Evolutionary conservation across 2,113 vertebrate genomes (phyloP).

Genomic region (Pluvianellus socialis): DNA sequence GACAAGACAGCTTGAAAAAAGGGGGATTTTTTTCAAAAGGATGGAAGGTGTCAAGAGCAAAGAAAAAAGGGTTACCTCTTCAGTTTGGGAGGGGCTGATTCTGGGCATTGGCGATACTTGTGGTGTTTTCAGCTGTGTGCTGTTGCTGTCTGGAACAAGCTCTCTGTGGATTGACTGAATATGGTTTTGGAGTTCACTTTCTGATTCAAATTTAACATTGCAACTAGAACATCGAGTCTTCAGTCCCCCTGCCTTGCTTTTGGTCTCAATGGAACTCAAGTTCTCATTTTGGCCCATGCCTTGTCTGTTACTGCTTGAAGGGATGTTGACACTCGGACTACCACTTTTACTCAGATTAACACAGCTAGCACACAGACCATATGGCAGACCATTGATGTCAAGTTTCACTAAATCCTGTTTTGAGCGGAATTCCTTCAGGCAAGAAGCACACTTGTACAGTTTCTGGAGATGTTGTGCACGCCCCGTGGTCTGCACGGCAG

Average conservation of each 20-base stretch:
- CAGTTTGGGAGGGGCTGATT: slow-evolving; percentile 94
- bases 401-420: slow-evolving; percentile 96
- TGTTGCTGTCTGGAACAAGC: slow-evolving; percentile 86
- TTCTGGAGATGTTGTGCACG: slow-evolving; percentile 83
- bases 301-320: slow-evolving; percentile 79
- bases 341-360: slow-evolving; percentile 92
- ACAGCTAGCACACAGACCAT: slow-evolving; percentile 92
- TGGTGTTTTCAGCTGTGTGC: slow-evolving; percentile 88
- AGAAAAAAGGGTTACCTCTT: slow-evolving; percentile 88
- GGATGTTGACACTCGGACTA: slow-evolving; percentile 87
- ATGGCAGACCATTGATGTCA: slow-evolving; percentile 96
- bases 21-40: slow-evolving; percentile 21
- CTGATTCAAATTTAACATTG: slow-evolving; percentile 98
- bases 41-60: slow-evolving; percentile 58
- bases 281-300: slow-evolving; percentile 84
- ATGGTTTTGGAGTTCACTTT: slow-evolving; percentile 94
- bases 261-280: slow-evolving; percentile 86
- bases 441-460: slow-evolving; percentile 95
- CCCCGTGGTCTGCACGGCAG: slow-evolving; percentile 71
- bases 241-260: slow-evolving; percentile 86
- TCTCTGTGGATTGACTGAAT: slow-evolving; percentile 92
- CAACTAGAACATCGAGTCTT: slow-evolving; percentile 97
- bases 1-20: slow-evolving; percentile 14
- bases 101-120: slow-evolving; percentile 96
- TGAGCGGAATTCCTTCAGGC: slow-evolving; percentile 96